These are phyloP conservation scores for Tragelaphus buxtoni DNA, from an alignment of 2,113 vertebrate species.

Conservation along the genomic window DNA sequence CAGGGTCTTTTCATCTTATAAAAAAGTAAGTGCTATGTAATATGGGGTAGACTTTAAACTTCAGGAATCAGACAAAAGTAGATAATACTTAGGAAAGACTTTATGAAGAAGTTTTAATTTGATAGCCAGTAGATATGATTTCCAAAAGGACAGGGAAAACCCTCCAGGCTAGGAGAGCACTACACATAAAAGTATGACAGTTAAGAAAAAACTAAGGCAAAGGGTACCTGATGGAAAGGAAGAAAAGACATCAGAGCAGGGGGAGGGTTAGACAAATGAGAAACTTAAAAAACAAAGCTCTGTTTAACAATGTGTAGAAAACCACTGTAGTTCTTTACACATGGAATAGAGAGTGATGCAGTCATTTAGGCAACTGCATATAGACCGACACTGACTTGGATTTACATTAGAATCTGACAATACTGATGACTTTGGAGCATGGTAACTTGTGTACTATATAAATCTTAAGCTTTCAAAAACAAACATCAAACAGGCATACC, in stretches of 20 bases:
- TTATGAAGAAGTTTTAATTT: not conserved
- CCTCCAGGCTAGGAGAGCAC: not conserved
- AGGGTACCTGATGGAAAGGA: not conserved
- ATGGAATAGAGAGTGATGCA: not conserved
- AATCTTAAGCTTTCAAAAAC: constrained; percentile 3
- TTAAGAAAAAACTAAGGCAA: not conserved
- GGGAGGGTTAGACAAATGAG: not conserved
- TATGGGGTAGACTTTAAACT: not conserved
- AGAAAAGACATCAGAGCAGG: not conserved
- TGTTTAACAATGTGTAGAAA: not conserved
- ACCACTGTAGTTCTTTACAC: not conserved
- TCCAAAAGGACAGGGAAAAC: not conserved
- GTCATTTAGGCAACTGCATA: not conserved
- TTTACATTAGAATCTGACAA: not conserved
- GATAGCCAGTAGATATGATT: not conserved
- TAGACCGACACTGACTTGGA: not conserved
- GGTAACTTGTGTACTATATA: not conserved
- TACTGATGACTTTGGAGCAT: not conserved
- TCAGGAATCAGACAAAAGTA: not conserved
- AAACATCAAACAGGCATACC: not conserved
- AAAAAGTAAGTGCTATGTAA: not conserved
- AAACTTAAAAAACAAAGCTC: not conserved
- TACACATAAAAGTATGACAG: not conserved
- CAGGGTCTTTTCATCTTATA: not conserved
- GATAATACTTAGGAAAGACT: not conserved